phyloP scores from a whole-genome alignment of 2,888 invertebrate genomes.

The Monopis laevigella region DNA sequence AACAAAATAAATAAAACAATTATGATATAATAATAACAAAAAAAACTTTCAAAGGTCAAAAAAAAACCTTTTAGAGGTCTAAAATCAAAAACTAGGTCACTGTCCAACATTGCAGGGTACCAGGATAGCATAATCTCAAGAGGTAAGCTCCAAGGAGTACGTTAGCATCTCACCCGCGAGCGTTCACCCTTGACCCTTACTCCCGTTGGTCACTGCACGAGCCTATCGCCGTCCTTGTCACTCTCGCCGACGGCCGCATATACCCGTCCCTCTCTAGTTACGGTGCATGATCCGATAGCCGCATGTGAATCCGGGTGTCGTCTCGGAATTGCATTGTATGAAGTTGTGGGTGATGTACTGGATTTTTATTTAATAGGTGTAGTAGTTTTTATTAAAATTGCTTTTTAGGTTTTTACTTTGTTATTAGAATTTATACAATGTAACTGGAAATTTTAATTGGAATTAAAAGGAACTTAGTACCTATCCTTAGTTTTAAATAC shows the following conservation, averaged over 20 bases:
- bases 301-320: constrained; percentile 58
- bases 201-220: constrained; percentile 60
- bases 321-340: constrained; percentile 51
- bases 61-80: too few species aligned
- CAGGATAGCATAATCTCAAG: background rate
- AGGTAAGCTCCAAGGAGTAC: background rate
- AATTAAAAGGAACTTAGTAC: too few species aligned
- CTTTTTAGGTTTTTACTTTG: too few species aligned
- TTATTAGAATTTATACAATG: too few species aligned
- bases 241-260: constrained; percentile 19
- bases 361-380: too few species aligned
- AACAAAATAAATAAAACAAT: too few species aligned
- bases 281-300: constrained; percentile 52
- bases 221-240: constrained; percentile 32
- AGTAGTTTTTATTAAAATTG: too few species aligned
- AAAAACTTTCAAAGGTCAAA: too few species aligned
- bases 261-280: constrained; percentile 30
- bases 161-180: constrained; percentile 40
- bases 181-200: constrained; percentile 64
- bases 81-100: background rate
- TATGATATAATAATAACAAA: too few species aligned
- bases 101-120: background rate
- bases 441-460: too few species aligned
- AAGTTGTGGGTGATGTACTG: too few species aligned
- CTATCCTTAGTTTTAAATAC: too few species aligned